Conservation (phyloP, 2,113 vertebrate genomes). For the Psettodes erumei region DNA sequence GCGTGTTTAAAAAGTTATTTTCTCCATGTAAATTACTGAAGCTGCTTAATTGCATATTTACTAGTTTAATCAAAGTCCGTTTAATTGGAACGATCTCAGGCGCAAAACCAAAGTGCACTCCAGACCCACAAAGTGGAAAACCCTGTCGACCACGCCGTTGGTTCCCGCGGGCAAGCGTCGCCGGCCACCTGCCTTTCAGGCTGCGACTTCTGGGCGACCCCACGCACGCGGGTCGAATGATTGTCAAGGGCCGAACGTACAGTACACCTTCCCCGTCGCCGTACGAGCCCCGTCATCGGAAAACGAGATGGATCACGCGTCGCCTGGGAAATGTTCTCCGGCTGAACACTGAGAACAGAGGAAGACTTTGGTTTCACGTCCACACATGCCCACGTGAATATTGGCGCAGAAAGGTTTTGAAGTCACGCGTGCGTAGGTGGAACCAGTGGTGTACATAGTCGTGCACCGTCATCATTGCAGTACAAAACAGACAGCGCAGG, state of each 20-base stretch:
- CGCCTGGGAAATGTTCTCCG: slow-evolving; percentile 1
- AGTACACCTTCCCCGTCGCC: slow-evolving; percentile 5
- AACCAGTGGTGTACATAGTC: too few species aligned
- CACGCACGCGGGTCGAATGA: slow-evolving; percentile 44
- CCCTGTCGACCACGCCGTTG: slow-evolving; percentile 18
- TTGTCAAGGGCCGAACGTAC: slow-evolving; percentile 32
- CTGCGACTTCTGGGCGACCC: too few species aligned
- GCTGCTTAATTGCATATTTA: slow-evolving; percentile 8
- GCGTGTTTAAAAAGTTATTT: slow-evolving; percentile 2
- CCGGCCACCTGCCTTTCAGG: background rate
- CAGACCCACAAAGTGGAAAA: slow-evolving; percentile 13
- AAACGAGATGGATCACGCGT: slow-evolving; percentile 27
- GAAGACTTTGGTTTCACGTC: slow-evolving; percentile 4
- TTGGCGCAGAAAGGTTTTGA: slow-evolving; percentile 18
- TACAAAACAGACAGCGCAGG: too few species aligned
- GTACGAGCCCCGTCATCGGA: background rate
- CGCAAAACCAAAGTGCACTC: slow-evolving; percentile 2
- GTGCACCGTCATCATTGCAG: too few species aligned
- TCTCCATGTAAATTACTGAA: background rate
- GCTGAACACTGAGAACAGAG: slow-evolving; percentile 16
- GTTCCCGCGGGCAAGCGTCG: background rate
- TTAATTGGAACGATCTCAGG: slow-evolving; percentile 24
- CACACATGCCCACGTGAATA: slow-evolving; percentile 7
- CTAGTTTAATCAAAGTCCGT: slow-evolving; percentile 21
- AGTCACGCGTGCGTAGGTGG: background rate